Evolutionary conservation across 2,113 vertebrate genomes (phyloP), one percentile per base, ranked within the genome.

Genomic region (Urocitellus parryii): DNA sequence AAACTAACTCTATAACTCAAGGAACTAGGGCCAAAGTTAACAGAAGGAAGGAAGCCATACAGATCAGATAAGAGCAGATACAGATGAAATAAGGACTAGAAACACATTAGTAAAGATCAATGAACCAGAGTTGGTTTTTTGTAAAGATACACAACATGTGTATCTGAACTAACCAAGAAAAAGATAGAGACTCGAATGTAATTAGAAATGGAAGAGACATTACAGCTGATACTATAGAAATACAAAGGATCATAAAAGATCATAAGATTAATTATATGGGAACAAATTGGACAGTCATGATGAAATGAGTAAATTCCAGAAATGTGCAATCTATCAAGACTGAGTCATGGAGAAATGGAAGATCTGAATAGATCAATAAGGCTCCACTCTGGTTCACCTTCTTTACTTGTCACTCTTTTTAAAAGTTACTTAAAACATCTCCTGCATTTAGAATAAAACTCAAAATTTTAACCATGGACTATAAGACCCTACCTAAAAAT

Each of bases 361-460:
- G 73, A 32, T 81, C 34, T 25, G 37, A 73, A 63, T 37, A 65
- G 67, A 76, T 12, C 67, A 25, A 24, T 53, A 82, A 82, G 56
- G 29, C 8, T 61, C 65, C 25, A 56, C 29, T 89, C 78, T 34
- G 73, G 51, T 7, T 65, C 45, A 37, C 20, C 17, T 80, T 88
- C 32, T 80, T 72, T 77, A 37, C 24, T 5, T 42, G 32, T 27
- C 27, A 65, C 14, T 45, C 56, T 85, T 94, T 56, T 51, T 58
- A 92, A 91, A 67, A 8, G 68, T 5, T 56, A 51, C 37, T 25
- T 65, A 76, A 93, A 74, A 65, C 77, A 63, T 1, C 17, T 8
- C 42, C 58, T 78, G 32, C n/a, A 81, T 45, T 84, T 42, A 74
- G 91, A 90, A 91, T 78, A 85, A 80, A 90, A 63, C 70, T 53